Evolutionary conservation across 2,113 vertebrate species (phyloP), one percentile per base, ranked within the genome.

Genomic region (Clarias batrachus): DNA sequence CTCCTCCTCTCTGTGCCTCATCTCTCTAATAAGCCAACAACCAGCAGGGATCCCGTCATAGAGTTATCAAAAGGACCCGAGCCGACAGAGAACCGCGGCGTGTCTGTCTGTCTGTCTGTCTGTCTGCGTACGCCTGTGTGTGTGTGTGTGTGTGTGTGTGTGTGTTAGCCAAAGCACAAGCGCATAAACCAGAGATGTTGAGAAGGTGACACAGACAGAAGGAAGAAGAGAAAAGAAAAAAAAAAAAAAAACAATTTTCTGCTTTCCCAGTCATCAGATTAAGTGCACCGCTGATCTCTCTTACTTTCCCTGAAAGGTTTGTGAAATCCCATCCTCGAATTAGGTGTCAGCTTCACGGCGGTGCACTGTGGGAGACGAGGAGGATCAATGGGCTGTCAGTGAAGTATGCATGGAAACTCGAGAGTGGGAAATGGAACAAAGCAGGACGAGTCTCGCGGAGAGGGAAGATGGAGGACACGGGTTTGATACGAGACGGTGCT

Each of bases 371-470:
- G 89, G 90, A 88, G 90, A 70, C 9, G 54, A 73, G 70, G 85
- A 87, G 76, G 91, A 93, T 93, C 93, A 91, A 93, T 94, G 91
- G 90, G 74, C 84, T 87, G 87, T 86, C 85, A 82, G 62, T 79
- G 73, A 41, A 48, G 54, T 70, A 81, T n/a, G 81, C 25, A n/a
- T 74, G 85, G 68, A 71, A 81, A 78, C 68, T 77, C 17, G 66
- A 57, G 82, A 82, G 78, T 89, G 66, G 60, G 88, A 87, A 85
- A 84, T 88, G 89, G 84, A 90, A 91, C 90, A 91, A 90, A 92
- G 86, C 87, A 68, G 54, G 77, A 83, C 87, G 90, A 87, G 91
- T 89, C 90, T 83, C 65, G 16, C 73, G 87, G 92, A 59, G 9
- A 59, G 57, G 57, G 89, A 92, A 90, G 85, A 85, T 85, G 88